Evolutionary conservation across 2,797 vertebrate species (phyloP), one percentile per base, ranked within the genome.

Genomic region (Myripristis murdjan): DNA sequence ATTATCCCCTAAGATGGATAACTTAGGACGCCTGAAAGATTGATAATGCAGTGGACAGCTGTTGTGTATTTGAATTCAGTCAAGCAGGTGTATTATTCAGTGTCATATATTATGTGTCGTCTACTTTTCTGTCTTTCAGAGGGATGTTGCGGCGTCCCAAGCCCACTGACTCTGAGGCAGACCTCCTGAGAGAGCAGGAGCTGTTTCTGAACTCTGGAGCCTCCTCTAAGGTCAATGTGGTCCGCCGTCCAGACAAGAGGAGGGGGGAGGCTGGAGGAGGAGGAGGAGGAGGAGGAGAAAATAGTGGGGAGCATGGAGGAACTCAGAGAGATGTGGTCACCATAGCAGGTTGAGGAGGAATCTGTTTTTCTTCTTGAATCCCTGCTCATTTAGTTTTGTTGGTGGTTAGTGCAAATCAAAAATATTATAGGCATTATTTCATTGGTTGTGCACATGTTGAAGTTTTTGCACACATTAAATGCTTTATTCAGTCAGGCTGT

Each of bases 71-170:
- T 39, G 10, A 14, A 39, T 39, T 14, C 35, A 12, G 9, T 12
- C 35, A 39, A 39, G 7, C 0, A 1, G 11, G 5, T 49, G n/a
- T 16, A 4, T 61, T 23, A 4, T 51, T 1, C 5, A n/a, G 2
- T n/a, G 16, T n/a, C 0, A 8, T 61, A 7, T 5, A 52, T 20
- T 14, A 24, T 48, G 15, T 81, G 57, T 63, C 2, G 15, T n/a
- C 20, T 7, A 6, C 11, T 49, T 23, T 8, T 14, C 48, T 49
- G 8, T 16, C 28, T 20, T 73, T 64, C 35, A 90, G 57, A 75
- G 80, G 80, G 72, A 99, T 99, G 97, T 77, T 98, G 85, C 95
- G 91, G 0, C 97, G 98, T 79, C 97, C 97, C 4, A 97, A 96
- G 70, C 95, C 96, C 9, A 95, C 95, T 0, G 98, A 99, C 85